Evolutionary conservation across 2,888 invertebrate species (phyloP).

Genomic region (Acanthoscelides obtectus): DNA sequence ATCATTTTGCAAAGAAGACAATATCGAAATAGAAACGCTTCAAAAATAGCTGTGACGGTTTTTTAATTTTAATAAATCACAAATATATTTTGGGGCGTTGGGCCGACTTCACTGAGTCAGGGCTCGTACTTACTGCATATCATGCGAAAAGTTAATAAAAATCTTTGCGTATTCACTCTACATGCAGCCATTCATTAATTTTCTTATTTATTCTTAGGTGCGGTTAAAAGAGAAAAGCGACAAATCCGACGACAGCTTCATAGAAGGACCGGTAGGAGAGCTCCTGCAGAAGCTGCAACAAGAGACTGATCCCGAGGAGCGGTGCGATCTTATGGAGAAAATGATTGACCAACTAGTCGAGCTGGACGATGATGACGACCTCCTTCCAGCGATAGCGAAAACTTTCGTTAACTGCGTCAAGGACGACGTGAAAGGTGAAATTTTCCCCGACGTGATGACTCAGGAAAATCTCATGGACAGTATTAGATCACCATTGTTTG

Average conservation of each 20-base stretch:
- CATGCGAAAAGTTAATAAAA: too few relatives aligned
- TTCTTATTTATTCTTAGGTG: not conserved
- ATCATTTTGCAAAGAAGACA: too few relatives aligned
- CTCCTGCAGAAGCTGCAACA: slow-evolving; percentile 54
- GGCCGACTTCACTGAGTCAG: too few relatives aligned
- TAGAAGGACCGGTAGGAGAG: slow-evolving; percentile 55
- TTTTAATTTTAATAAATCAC: too few relatives aligned
- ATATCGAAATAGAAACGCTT: too few relatives aligned
- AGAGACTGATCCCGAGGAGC: slow-evolving; percentile 55
- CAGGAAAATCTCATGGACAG: slow-evolving; percentile 68
- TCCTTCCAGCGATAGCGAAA: slow-evolving; percentile 55
- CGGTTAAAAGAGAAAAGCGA: slow-evolving; percentile 55
- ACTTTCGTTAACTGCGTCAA: slow-evolving; percentile 57
- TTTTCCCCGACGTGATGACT: slow-evolving; percentile 54
- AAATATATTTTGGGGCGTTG: too few relatives aligned
- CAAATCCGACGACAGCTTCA: slow-evolving; percentile 42
- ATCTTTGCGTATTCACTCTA: too few relatives aligned
- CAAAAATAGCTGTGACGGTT: too few relatives aligned
- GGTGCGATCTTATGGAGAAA: slow-evolving; percentile 57
- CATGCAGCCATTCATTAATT: too few relatives aligned
- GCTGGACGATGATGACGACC: slow-evolving; percentile 56
- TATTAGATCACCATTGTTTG: slow-evolving; percentile 74
- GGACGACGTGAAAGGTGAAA: slow-evolving; percentile 45
- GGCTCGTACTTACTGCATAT: too few relatives aligned
- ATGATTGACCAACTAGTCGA: slow-evolving; percentile 50